A percentile compares a stretch with the other conserved stretches of the same genome.
Conservation (phyloP, 2,888 invertebrate genomes). For the Empis livida region DNA sequence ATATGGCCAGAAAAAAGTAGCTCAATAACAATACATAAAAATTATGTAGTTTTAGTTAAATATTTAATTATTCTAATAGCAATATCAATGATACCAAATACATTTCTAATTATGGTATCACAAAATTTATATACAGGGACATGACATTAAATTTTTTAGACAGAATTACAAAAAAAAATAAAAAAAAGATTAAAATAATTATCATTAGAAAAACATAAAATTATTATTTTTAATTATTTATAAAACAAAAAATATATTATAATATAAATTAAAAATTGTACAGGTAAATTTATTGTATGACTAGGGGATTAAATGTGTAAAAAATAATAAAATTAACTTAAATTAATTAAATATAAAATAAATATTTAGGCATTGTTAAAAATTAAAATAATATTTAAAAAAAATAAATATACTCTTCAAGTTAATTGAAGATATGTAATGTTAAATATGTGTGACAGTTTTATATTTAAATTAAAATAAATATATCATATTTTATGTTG, state of each 20-base stretch:
- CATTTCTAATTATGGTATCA: constrained; percentile 5
- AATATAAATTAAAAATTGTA: neutral
- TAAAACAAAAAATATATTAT: neutral
- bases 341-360: too few species aligned
- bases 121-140: constrained; percentile 7
- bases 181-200: neutral
- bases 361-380: too few species aligned
- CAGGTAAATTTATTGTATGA: neutral
- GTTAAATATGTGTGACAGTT: too few species aligned
- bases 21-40: constrained; percentile 8
- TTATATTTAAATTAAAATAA: too few species aligned
- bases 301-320: too few species aligned
- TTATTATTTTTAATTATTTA: neutral
- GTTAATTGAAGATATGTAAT: too few species aligned
- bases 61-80: neutral
- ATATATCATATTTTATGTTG: too few species aligned
- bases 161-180: neutral
- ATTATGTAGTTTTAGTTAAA: neutral
- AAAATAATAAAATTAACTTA: too few species aligned
- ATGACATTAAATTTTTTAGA: constrained; percentile 9
- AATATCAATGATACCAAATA: constrained; percentile 1
- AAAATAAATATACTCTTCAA: too few species aligned
- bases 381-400: too few species aligned
- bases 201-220: neutral
- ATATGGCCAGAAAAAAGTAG: constrained; percentile 49